A percentile compares a stretch with the other conserved stretches of the same genome.
Conservation (phyloP, 37 sponge, comb jelly and placozoan species). For the Theonella swinhoei region DNA sequence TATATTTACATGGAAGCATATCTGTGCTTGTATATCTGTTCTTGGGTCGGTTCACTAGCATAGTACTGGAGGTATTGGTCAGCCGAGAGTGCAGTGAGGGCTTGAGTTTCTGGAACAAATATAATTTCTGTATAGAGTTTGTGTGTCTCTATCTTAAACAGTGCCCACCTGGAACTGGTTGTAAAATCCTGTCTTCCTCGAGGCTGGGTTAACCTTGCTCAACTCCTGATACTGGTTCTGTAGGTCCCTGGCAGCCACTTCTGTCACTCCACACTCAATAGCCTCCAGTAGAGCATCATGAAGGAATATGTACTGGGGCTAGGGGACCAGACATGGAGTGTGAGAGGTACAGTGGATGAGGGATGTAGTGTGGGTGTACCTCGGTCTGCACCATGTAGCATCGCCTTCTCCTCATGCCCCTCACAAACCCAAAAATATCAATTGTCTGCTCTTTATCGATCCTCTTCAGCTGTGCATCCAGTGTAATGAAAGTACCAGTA, state of each 20-base stretch:
- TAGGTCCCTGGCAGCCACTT: constrained; percentile 81
- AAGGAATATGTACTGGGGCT: constrained; percentile 88
- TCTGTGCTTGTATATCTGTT: constrained; percentile 60
- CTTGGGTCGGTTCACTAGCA: constrained; percentile 58
- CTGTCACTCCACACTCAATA: constrained; percentile 85
- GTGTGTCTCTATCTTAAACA: too few relatives aligned
- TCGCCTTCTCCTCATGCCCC: constrained; percentile 63
- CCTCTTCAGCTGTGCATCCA: constrained; percentile 64
- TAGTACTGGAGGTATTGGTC: neutral
- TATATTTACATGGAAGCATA: constrained; percentile 65
- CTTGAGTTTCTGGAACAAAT: constrained; percentile 11
- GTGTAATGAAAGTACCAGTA: constrained; percentile 87
- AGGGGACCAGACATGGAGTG: neutral
- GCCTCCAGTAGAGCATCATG: constrained; percentile 95
- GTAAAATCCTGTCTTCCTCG: constrained; percentile 44
- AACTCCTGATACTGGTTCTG: constrained; percentile 56
- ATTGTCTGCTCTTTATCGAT: constrained; percentile 57
- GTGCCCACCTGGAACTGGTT: too few relatives aligned
- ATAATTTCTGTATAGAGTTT: too few relatives aligned
- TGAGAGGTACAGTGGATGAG: neutral
- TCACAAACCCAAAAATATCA: constrained; percentile 78
- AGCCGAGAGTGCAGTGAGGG: constrained; percentile 16
- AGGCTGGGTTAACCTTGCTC: constrained; percentile 11
- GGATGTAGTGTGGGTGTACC: constrained; percentile 36
- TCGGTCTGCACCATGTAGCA: constrained; percentile 87